Evolutionary conservation across 2,113 vertebrate species (phyloP), one percentile per base, ranked within the genome.

Genomic region (Paramisgurnus dabryanus): DNA sequence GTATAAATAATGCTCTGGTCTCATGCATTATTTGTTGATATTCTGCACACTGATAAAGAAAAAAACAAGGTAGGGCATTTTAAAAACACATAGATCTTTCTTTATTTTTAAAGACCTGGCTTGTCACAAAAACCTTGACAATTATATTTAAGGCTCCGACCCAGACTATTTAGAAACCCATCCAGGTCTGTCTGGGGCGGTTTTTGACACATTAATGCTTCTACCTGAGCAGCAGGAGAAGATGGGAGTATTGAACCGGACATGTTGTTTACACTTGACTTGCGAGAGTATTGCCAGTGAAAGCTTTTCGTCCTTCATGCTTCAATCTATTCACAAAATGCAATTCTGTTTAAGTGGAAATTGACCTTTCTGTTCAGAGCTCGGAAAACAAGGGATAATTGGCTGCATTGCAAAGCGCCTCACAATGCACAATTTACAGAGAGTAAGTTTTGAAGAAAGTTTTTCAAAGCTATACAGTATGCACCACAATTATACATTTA

Each of bases 71-170:
- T 13, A 53, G 50, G 50, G 50, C 50, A 53, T 12, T 13, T 53
- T 41, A 45, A 65, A 70, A 72, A 41, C 50, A 10, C 53, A 22
- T 22, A 9, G 47, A 53, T 39, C 6, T 40, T 45, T 15, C 22
- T 65, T 50, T 40, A 45, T 79, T 11, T 60, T 71, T 53, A 63
- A 71, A 7, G 47, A 65, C 64, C 10, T 53, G n/a, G 67, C 72
- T n/a, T 69, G 15, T 7, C 67, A 82, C 53, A 39, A 49, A 66
- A 40, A 58, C 61, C 71, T 1, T 47, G 49, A 43, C 77, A 83
- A 83, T 79, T 79, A 69, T 69, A 66, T 83, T 22, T 39, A 75
- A 75, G 69, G 45, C 70, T 41, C 43, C 11, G 53, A 70, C 55
- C 57, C 58, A 57, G 15, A 47, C 7, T n/a, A 57, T 49, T 83